Base-by-base conservation (phyloP, 2,888 invertebrate species). In the Andrena praecox region DNA sequence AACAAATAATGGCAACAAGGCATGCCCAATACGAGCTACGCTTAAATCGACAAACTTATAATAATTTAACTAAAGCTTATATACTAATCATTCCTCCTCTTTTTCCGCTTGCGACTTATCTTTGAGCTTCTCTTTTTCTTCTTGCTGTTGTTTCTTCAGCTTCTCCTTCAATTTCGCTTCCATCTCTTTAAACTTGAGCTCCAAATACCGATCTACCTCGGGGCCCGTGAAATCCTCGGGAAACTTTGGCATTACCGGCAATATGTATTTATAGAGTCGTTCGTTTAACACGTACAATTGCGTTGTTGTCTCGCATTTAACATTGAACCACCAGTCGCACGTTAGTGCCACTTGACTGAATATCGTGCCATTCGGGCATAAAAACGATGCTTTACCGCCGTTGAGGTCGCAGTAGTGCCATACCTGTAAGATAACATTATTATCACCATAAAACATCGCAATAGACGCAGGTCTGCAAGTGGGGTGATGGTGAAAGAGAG, bases 301-400 rank as follows among this genome's bases (percentile, higher is more conserved):
- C 0, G 97, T 95, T 0, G 98, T 98, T 16, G 97, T 96, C 33
- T 97, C 96, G 93, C 98, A 98, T 90, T 97, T 96, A 0, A 98
- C 98, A 93, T 98, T 98, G 94, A 97, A 98, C 98, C 98, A 98
- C 98, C 98, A 98, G 93, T 98, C 98, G 91, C 98, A 98, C 0
- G 98, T 98, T 60, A 98, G 94, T 0, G 96, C 97, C 16, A 97
- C 97, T 95, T 98, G 98, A 86, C 97, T 98, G 94, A 98, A 98
- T 91, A 98, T 97, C 2, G 98, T 98, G 52, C 98, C 98, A 93
- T 98, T 98, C 66, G 98, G 98, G 91, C 98, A 98, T 50, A 98
- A 94, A 93, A 98, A 98, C 2, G 98, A 98, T 4, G 98, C 97
- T 93, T 98, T 98, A 6, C 98, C 98, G 7, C 98, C 98, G 91